These are phyloP conservation scores for Neomorphus geoffroyi DNA, from an alignment of 2,797 vertebrate species.

Conservation along the genomic window DNA sequence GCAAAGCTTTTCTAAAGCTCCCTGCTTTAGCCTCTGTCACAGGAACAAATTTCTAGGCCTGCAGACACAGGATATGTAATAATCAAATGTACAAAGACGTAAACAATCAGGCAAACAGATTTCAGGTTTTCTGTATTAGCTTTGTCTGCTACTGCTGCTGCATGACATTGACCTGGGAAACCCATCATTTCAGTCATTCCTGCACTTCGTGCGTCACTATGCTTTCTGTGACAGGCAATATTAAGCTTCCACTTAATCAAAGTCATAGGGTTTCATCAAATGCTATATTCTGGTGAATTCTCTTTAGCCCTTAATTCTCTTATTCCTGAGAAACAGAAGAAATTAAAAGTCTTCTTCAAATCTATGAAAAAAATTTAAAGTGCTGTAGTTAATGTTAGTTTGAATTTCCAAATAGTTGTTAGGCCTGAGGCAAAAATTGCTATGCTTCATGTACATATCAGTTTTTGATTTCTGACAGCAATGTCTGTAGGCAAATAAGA, in stretches of 20 bases:
- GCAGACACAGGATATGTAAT: not conserved
- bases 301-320: constrained; percentile 16
- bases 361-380: not conserved
- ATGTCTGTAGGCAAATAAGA: not conserved
- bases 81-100: not conserved
- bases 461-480: not conserved
- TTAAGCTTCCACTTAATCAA: constrained; percentile 52
- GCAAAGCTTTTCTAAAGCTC: no score
- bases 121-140: not conserved
- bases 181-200: not conserved
- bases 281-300: not conserved
- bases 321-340: not conserved
- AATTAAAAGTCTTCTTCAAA: not conserved
- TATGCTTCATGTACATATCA: not conserved
- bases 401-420: not conserved
- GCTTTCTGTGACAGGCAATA: not conserved
- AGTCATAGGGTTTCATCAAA: constrained; percentile 1
- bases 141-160: not conserved
- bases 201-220: not conserved
- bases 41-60: not conserved
- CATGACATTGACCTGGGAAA: not conserved
- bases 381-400: not conserved
- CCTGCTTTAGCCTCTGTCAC: not conserved
- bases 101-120: not conserved
- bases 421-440: not conserved